Percentiles rank a stretch among this genome's conserved stretches.
Evolutionary conservation across 2,888 invertebrate genomes (phyloP).

Genomic region (Matsumyia berberina): DNA sequence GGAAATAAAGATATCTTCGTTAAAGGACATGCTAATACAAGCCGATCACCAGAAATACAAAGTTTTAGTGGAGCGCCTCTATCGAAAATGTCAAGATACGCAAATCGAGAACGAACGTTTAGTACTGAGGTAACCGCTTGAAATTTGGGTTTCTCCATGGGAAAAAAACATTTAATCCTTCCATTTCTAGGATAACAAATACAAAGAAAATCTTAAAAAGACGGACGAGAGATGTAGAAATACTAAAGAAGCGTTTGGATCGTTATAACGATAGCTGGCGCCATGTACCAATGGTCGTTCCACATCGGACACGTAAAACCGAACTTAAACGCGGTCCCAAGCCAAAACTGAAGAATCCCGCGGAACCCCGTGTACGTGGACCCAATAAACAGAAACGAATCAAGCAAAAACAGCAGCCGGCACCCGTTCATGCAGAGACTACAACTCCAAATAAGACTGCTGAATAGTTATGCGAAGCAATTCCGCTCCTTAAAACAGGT

Average conservation of each 20-base stretch:
- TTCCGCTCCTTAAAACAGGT: no score
- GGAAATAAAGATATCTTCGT: slow-evolving; percentile 39
- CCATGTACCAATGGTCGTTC: slow-evolving; percentile 81
- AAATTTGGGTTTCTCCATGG: background rate
- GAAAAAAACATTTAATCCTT: background rate
- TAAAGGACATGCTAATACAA: slow-evolving; percentile 79
- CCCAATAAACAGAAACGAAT: slow-evolving; percentile 57
- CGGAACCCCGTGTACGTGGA: slow-evolving; percentile 62
- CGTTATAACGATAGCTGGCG: slow-evolving; percentile 83
- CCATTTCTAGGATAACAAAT: slow-evolving; percentile 80
- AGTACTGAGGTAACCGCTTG: slow-evolving; percentile 80
- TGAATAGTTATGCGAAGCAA: slow-evolving; percentile 29
- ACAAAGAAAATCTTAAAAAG: slow-evolving; percentile 81
- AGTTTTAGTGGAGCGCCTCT: slow-evolving; percentile 81
- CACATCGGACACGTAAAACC: slow-evolving; percentile 82
- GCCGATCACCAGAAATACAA: slow-evolving; percentile 81
- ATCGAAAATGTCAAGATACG: slow-evolving; percentile 81
- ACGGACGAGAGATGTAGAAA: slow-evolving; percentile 81
- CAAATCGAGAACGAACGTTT: slow-evolving; percentile 83
- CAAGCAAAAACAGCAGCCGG: slow-evolving; percentile 36
- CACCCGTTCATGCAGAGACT: slow-evolving; percentile 12
- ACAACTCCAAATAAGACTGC: slow-evolving; percentile 31
- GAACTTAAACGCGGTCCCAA: slow-evolving; percentile 83
- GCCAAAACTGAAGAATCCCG: slow-evolving; percentile 79
- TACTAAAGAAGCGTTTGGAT: slow-evolving; percentile 82